Percentiles rank a stretch among this genome's conserved stretches.
Evolutionary conservation across 2,797 vertebrate genomes (phyloP).

Genomic region (Manis crassicaudata): DNA sequence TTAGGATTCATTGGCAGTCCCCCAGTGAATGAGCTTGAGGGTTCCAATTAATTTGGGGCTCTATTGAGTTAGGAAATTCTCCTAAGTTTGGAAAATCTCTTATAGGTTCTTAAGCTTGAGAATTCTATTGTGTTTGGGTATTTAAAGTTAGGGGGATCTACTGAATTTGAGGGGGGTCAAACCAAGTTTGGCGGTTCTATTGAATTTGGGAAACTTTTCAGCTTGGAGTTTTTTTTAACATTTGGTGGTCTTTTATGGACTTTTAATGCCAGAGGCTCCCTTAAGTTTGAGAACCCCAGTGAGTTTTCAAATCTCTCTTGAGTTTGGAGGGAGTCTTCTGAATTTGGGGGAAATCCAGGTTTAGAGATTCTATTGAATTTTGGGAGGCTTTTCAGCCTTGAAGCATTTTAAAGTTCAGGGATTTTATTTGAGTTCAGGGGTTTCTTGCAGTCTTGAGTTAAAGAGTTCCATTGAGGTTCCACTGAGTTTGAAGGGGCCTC

Average conservation of each 20-base stretch:
- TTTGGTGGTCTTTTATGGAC: neutral
- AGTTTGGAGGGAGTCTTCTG: neutral
- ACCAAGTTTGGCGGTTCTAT: neutral
- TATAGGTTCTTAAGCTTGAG: neutral
- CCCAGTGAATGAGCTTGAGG: neutral
- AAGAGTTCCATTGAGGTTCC: neutral
- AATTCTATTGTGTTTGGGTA: neutral
- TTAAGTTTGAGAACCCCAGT: neutral
- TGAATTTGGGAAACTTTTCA: neutral
- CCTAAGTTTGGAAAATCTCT: neutral
- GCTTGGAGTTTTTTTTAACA: neutral
- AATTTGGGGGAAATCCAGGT: neutral
- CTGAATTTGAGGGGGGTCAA: neutral
- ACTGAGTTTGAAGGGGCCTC: neutral
- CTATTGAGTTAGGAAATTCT: neutral
- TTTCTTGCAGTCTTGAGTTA: neutral
- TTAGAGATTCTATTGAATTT: neutral
- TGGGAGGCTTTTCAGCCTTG: neutral
- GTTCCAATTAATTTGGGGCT: neutral
- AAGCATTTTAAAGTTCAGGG: neutral
- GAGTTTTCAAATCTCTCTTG: neutral
- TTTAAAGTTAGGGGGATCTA: neutral
- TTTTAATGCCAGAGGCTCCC: neutral
- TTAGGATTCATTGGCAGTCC: neutral
- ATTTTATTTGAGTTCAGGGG: neutral